Percentiles rank a stretch among this genome's conserved stretches.
Evolutionary conservation across 1,140 invertebrate genomes (phyloP).

Genomic region (Drosophila eugracilis): DNA sequence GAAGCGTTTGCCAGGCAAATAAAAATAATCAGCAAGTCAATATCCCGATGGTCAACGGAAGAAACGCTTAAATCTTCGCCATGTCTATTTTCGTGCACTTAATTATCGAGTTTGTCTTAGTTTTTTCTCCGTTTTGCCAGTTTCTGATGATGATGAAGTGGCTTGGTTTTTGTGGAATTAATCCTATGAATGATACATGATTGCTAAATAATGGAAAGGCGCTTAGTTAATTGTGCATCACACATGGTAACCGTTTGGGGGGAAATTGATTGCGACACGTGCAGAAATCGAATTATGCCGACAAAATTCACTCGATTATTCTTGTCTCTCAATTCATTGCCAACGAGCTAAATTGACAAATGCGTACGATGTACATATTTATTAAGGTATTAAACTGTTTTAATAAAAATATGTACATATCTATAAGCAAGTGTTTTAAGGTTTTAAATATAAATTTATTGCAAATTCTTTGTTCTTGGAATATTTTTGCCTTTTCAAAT

Average conservation of each 20-base stretch:
- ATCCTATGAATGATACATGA: slow-evolving; percentile 34
- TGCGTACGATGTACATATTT: neutral
- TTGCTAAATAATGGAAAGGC: slow-evolving; percentile 43
- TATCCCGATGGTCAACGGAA: slow-evolving; percentile 44
- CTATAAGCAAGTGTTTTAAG: too few relatives aligned
- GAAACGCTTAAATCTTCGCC: slow-evolving; percentile 60
- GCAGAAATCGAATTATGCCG: slow-evolving; percentile 32
- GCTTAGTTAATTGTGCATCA: slow-evolving; percentile 32
- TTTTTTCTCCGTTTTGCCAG: neutral
- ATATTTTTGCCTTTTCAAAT: neutral
- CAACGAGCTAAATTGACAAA: neutral
- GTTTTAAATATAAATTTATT: neutral
- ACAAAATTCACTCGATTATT: slow-evolving; percentile 17
- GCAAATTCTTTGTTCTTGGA: neutral
- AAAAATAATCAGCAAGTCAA: slow-evolving; percentile 83
- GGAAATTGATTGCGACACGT: slow-evolving; percentile 31
- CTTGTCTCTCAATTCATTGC: slow-evolving; percentile 1
- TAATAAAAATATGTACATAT: neutral
- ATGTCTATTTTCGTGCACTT: slow-evolving; percentile 18
- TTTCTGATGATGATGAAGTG: slow-evolving; percentile 28
- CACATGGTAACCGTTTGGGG: slow-evolving; percentile 1
- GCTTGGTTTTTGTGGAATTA: slow-evolving; percentile 13
- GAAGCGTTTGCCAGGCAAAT: slow-evolving; percentile 71
- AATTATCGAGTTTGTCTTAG: slow-evolving; percentile 13
- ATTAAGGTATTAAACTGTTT: neutral